Evolutionary conservation across 2,888 invertebrate genomes (phyloP).

Genomic region (Drosophila infuscata): DNA sequence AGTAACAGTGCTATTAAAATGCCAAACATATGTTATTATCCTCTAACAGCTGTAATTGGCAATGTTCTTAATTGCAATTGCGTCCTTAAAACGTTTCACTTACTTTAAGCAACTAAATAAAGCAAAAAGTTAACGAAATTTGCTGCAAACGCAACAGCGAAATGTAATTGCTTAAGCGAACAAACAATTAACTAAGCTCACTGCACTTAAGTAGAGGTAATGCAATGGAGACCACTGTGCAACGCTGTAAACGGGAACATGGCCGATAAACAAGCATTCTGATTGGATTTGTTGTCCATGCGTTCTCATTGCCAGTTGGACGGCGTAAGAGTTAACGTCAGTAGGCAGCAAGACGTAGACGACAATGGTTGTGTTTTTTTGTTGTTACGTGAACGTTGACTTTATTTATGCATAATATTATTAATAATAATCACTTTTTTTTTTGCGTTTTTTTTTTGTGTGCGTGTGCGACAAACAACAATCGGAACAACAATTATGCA

Average conservation of each 20-base stretch:
- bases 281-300: slow-evolving; percentile 60
- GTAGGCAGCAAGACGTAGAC: slow-evolving; percentile 80
- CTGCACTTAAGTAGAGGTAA: slow-evolving; percentile 1
- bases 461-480: slow-evolving; percentile 47
- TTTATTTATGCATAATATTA: slow-evolving; percentile 56
- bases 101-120: not conserved
- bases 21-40: slow-evolving; percentile 34
- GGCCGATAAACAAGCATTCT: slow-evolving; percentile 60
- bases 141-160: not conserved
- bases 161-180: too few species aligned
- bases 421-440: slow-evolving; percentile 39
- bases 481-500: slow-evolving; percentile 38
- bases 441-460: slow-evolving; percentile 57
- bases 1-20: slow-evolving; percentile 14
- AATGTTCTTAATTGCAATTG: slow-evolving; percentile 30
- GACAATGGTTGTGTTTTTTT: slow-evolving; percentile 82
- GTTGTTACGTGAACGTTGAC: slow-evolving; percentile 77
- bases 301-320: slow-evolving; percentile 65
- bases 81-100: slow-evolving; percentile 3
- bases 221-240: slow-evolving; percentile 39
- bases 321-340: slow-evolving; percentile 67
- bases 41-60: slow-evolving; percentile 49
- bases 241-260: slow-evolving; percentile 56
- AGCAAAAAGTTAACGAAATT: not conserved
- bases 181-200: not conserved